Base-by-base conservation (phyloP, 1,140 invertebrate species). In the Pseudobourletiella spinata region DNA sequence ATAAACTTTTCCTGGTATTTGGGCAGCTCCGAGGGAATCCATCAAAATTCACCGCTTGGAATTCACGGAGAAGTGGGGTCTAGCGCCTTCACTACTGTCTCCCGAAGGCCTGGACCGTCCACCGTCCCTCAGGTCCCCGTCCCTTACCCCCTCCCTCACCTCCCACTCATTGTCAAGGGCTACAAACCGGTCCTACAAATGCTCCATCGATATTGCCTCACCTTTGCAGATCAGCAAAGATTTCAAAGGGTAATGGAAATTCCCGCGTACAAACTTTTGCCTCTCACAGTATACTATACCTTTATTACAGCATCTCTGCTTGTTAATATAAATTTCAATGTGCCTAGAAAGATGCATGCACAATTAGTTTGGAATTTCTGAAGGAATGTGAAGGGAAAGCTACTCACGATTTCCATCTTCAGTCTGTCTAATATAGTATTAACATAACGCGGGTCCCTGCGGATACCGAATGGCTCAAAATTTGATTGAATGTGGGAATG, bases 61-160 rank as follows among this genome's bases (percentile, higher is more conserved):
- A 83, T 88, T 90, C 80, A 85, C 89, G 80, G 89, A 91, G 82
- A 88, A 88, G 89, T 91, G 88, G 89, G 88, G 89, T 85, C 86
- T 90, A 79, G 89, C 88, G 82, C 88, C 89, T 84, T 63, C 65
- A 57, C 61, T 57, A n/a, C 26, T 67, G 22, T 67, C 88, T 91
- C 85, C 86, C 91, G 83, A 87, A 85, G 81, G 88, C 88, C 84
- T 87, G 87, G 88, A 89, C 55, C 63, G 58, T 46, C 63, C 63
- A 82, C 85, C 84, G 79, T 84, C 87, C 85, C 85, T 83, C 78
- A 79, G 74, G 75, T 74, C 77, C 76, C 77, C 80, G 79, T 78
- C 79, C 32, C 59, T 62, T 52, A 66, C 63, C 57, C 63, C 59
- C 55, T 65, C 61, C 67, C 56, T 66, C 35, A 68, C 57, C 24